Base-by-base conservation (phyloP, 2,113 vertebrate species). In the Trogon surrucura region DNA sequence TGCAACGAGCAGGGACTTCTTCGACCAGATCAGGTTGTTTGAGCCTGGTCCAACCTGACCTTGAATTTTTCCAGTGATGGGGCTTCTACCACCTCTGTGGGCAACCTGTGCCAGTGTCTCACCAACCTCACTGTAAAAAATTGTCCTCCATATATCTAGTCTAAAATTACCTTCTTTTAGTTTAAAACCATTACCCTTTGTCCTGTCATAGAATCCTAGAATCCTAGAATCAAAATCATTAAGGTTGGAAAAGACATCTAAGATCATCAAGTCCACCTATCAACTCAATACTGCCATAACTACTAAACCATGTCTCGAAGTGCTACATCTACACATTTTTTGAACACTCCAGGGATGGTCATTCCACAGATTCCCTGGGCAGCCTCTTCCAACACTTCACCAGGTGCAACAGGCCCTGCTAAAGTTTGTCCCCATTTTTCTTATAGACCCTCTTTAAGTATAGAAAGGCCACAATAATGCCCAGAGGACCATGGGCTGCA, bases 401-500 rank as follows among this genome's bases (percentile, higher is more conserved):
- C 41, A 41, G 41, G 8, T 36, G 36, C 50, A 9, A 26, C 25
- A 41, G 13, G 13, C 12, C 20, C 32, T 44, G 1, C 11, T 70
- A 36, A 44, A 11, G 18, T 25, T 13, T 51, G 44, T 65, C 30
- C 16, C 25, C 34, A 26, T 34, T 51, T 57, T 65, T 58, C 30
- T 45, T 32, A 16, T 41, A 41, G 13, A 11, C 10, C 41, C 41
- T 41, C 41, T 66, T 36, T 61, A 53, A 48, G 11, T 16, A 48
- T 2, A 25, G 30, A 48, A 41, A 60, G 9, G 27, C 54, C 3
- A 2, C 41, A 57, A 2, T 57, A 34, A 34, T 7, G 5, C 45
- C 14, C 0, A 0, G 7, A 66, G 19, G 15, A 5, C 34, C 4
- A 8, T 10, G 44, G 38, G 30, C 57, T 41, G 25, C 27, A 22